Evolutionary conservation across 2,888 invertebrate genomes (phyloP), one percentile per base, ranked within the genome.

Genomic region (Drosophila antonietae): DNA sequence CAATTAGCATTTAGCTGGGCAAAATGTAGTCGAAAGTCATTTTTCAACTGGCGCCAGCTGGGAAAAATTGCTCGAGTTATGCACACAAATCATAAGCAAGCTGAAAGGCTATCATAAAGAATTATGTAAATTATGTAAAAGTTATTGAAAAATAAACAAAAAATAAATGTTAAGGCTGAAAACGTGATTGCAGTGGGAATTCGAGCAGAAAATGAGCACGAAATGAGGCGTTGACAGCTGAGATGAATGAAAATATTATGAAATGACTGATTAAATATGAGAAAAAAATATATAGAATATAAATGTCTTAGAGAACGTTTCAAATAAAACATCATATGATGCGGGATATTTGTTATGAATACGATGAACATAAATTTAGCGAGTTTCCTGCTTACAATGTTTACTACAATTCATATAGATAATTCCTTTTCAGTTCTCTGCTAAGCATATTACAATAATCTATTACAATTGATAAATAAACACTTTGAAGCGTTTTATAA

Each of bases 1-100:
- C 72, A 80, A 81, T 80, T 80, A 80, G 81, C 69, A 74, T 67
- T 66, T 66, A 39, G 64, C 62, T 52, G 49, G 63, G 61, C 68
- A 60, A 72, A 70, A 33, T 70, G 43, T 70, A 57, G 56, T 47
- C 41, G 60, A 67, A 68, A 64, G 37, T 64, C 70, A 80, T 81
- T 74, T 81, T 23, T 80, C 68, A 78, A 47, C 47, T 63, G 77
- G 76, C 78, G 77, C 73, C 80, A 68, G 59, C 66, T 73, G 72
- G 62, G 59, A 79, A 68, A 68, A 74, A 68, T 71, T 81, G 59
- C 64, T 59, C 41, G 56, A 72, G 33, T 78, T 80, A 46, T 15
- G 28, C 58, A 49, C 69, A 75, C 75, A 78, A 81, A 75, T 80
- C 78, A 80, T 74, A 71, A 63, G 44, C 53, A 47, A 51, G 33